These are phyloP conservation scores for Heliconius sara DNA, from an alignment of 2,888 invertebrate species.

Conservation along the genomic window DNA sequence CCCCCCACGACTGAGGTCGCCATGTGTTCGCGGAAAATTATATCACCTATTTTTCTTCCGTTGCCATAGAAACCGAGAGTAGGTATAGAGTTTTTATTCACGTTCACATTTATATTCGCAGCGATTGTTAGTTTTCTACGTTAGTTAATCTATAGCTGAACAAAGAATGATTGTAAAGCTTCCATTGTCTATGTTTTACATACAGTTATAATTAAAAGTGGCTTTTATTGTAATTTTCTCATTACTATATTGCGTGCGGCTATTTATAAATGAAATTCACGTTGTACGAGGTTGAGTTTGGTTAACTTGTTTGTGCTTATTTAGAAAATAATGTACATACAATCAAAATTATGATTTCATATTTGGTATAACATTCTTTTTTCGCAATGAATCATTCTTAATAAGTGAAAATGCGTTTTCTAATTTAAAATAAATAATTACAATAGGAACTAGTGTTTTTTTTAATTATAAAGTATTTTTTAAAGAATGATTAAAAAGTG, in stretches of 20 bases:
- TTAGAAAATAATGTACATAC: neutral
- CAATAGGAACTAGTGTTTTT: no score
- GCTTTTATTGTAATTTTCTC: constrained; percentile 12
- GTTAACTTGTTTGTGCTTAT: neutral
- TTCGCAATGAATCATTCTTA: neutral
- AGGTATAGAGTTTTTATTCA: constrained; percentile 36
- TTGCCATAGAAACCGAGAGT: constrained; percentile 38
- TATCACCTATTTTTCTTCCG: constrained; percentile 73
- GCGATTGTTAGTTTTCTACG: constrained; percentile 33
- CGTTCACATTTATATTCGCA: constrained; percentile 24
- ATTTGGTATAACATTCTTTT: neutral
- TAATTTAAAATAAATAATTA: no score
- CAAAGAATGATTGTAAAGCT: constrained; percentile 29
- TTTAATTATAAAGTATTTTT: no score
- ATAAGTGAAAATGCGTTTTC: no score
- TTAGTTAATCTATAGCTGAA: constrained; percentile 32
- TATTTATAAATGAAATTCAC: constrained; percentile 1
- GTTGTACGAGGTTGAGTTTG: neutral
- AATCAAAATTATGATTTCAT: neutral
- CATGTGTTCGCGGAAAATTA: constrained; percentile 76
- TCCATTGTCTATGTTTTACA: constrained; percentile 24
- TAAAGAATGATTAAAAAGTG: no score
- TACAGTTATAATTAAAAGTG: constrained; percentile 33
- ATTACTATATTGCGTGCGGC: neutral
- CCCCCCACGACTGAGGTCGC: constrained; percentile 65